Evolutionary conservation across 2,113 vertebrate genomes (phyloP).

Genomic region (Oenanthe melanoleuca): DNA sequence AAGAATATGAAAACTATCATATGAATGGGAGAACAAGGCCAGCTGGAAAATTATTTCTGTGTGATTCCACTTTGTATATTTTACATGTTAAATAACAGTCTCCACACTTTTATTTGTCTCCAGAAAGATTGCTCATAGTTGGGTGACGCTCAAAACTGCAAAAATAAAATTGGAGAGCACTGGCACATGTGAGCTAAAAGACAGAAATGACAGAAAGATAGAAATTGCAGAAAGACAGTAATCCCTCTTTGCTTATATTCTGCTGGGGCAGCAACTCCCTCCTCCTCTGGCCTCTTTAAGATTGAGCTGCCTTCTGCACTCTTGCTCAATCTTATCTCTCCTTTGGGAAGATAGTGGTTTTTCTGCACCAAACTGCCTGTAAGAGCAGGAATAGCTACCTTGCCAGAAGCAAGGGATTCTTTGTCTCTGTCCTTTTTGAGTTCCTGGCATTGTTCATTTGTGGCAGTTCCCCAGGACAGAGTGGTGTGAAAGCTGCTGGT

Average conservation of each 20-base stretch:
- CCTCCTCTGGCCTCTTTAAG: not conserved
- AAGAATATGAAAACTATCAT: constrained; percentile 1
- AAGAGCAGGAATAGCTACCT: not conserved
- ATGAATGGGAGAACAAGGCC: not conserved
- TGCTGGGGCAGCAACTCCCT: not conserved
- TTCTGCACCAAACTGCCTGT: not conserved
- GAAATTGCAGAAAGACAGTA: not conserved
- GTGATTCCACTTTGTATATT: not conserved
- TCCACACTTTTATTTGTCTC: not conserved
- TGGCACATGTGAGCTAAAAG: not conserved
- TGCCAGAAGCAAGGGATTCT: not conserved
- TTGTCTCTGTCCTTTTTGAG: not conserved
- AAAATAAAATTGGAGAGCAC: not conserved
- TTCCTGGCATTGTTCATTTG: not conserved
- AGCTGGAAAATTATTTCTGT: constrained; percentile 18
- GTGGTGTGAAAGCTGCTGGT: not conserved
- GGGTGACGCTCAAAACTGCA: not conserved
- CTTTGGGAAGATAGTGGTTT: not conserved
- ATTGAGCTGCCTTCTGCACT: not conserved
- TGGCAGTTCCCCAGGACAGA: not conserved
- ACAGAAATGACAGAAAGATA: not conserved
- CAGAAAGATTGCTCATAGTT: not conserved
- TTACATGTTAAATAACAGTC: not conserved
- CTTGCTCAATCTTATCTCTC: not conserved
- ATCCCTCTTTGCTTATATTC: not conserved